Percentiles rank a stretch among this genome's conserved stretches.
Evolutionary conservation across 1,140 invertebrate species (phyloP).

Genomic region (Cyclargus thomasi): DNA sequence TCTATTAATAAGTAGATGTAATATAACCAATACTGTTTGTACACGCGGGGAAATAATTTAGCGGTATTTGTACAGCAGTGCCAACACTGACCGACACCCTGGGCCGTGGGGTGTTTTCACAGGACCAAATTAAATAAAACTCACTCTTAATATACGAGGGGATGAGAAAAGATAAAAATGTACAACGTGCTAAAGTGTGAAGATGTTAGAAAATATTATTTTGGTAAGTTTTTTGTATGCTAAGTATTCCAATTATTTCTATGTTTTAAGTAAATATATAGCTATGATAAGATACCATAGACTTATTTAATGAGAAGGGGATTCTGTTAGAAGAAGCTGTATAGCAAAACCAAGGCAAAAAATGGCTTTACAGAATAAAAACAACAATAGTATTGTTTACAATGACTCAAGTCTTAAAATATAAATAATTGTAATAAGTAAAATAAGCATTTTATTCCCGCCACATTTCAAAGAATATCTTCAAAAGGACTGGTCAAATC

Average conservation of each 20-base stretch:
- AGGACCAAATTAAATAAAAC: constrained; percentile 68
- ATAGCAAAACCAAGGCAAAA: too few species aligned
- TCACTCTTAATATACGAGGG: constrained; percentile 50
- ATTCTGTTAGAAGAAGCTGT: too few species aligned
- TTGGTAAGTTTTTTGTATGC: too few species aligned
- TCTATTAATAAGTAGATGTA: constrained; percentile 12
- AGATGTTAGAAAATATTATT: not conserved
- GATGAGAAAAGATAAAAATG: constrained; percentile 25
- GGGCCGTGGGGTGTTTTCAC: constrained; percentile 48
- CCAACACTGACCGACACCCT: constrained; percentile 45
- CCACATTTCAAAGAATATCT: not conserved
- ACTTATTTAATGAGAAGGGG: too few species aligned
- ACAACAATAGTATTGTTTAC: too few species aligned
- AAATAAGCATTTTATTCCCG: not conserved
- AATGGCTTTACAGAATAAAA: too few species aligned
- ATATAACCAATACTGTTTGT: constrained; percentile 23
- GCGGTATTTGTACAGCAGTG: constrained; percentile 57
- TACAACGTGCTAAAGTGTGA: not conserved
- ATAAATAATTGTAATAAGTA: too few species aligned
- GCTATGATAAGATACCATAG: too few species aligned
- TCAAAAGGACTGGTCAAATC: not conserved
- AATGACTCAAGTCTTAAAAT: too few species aligned
- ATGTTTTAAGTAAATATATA: too few species aligned
- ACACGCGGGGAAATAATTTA: constrained; percentile 60
- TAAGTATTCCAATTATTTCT: too few species aligned